Conservation (phyloP, 2,888 invertebrate genomes). For the Drosophila affinis region DNA sequence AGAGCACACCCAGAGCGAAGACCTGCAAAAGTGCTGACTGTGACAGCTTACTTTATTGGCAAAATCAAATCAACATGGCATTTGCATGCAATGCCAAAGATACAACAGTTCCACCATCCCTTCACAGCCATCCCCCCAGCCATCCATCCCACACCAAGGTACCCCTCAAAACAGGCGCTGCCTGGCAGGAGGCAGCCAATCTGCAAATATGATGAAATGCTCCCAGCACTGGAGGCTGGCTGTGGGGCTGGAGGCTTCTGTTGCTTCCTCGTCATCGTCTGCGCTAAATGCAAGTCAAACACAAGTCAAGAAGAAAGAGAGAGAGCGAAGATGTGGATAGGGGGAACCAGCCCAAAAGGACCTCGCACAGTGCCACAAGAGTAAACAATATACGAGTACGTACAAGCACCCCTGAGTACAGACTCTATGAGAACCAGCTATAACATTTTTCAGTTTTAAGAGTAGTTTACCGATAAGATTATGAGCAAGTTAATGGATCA, state of each 20-base stretch:
- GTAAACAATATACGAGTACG: no score
- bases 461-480: no score
- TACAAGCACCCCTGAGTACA: no score
- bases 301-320: conserved; percentile 51
- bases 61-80: conserved; percentile 81
- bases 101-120: conserved; percentile 50
- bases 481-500: no score
- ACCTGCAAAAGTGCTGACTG: conserved; percentile 78
- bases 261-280: conserved; percentile 39
- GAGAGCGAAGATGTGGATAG: background rate
- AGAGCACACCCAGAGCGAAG: background rate
- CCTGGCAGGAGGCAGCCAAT: conserved; percentile 39
- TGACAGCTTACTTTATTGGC: conserved; percentile 81
- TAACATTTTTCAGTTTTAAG: no score
- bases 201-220: conserved; percentile 63
- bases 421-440: no score
- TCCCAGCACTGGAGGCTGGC: conserved; percentile 11
- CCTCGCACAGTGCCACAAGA: conserved; percentile 17
- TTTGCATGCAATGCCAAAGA: conserved; percentile 73
- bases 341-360: background rate
- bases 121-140: background rate
- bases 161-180: background rate
- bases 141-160: background rate
- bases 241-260: conserved; percentile 1
- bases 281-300: conserved; percentile 77